Conservation (phyloP, 2,888 invertebrate genomes). For the Blastobasis lacticolella region DNA sequence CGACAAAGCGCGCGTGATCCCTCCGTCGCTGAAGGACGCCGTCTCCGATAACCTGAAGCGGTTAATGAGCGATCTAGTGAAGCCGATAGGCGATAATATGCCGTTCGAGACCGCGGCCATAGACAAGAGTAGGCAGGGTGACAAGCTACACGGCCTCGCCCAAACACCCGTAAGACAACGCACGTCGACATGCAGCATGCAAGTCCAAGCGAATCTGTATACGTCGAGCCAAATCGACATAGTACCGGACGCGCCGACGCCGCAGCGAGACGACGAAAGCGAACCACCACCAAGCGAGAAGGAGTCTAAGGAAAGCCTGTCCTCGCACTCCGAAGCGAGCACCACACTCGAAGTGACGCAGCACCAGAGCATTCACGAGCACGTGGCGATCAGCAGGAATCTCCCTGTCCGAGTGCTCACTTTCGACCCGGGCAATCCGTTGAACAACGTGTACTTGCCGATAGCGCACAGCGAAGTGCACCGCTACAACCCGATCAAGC, state of each 20-base stretch:
- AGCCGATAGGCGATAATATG: slow-evolving; percentile 40
- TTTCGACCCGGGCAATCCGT: slow-evolving; percentile 51
- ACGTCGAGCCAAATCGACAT: slow-evolving; percentile 57
- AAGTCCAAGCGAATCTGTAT: slow-evolving; percentile 47
- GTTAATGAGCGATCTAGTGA: slow-evolving; percentile 54
- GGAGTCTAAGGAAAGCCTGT: slow-evolving; percentile 3
- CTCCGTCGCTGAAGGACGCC: slow-evolving; percentile 37
- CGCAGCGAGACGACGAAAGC: no score
- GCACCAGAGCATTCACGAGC: neutral
- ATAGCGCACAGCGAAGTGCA: slow-evolving; percentile 28
- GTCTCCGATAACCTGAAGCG: slow-evolving; percentile 48
- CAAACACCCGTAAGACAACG: neutral
- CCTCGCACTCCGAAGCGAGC: neutral
- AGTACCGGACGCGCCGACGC: slow-evolving; percentile 4
- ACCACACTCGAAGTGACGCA: neutral
- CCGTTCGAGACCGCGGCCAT: slow-evolving; percentile 25
- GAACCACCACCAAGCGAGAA: slow-evolving; percentile 24
- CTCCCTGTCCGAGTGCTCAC: slow-evolving; percentile 25
- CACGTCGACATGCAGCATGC: slow-evolving; percentile 35
- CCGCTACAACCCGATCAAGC: slow-evolving; percentile 33
- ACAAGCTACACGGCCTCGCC: neutral
- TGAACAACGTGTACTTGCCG: slow-evolving; percentile 48
- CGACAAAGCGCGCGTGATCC: slow-evolving; percentile 45
- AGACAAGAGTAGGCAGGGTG: slow-evolving; percentile 13
- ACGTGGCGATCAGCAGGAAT: neutral